Evolutionary conservation across 1,140 invertebrate species (phyloP).

Genomic region (Panagrolaimus sp.): DNA sequence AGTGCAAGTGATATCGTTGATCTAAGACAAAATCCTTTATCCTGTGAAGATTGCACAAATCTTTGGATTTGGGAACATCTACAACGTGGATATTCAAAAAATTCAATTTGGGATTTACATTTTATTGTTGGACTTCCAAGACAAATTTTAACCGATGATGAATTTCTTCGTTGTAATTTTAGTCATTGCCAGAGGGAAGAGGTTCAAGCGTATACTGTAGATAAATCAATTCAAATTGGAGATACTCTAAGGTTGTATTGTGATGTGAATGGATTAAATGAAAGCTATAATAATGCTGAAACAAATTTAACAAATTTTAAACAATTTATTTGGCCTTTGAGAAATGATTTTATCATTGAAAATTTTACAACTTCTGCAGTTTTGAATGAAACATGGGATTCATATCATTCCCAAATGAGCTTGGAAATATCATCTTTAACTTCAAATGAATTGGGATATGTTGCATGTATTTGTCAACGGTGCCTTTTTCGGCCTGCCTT

Average conservation of each 20-base stretch:
- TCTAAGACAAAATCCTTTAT: not conserved
- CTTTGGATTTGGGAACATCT: not conserved
- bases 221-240: not conserved
- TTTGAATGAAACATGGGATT: not conserved
- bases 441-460: not conserved
- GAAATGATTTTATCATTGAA: too few relatives aligned
- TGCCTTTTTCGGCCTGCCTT: not conserved
- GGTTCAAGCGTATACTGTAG: not conserved
- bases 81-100: not conserved
- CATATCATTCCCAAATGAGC: not conserved
- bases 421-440: not conserved
- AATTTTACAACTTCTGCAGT: too few relatives aligned
- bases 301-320: not conserved
- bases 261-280: not conserved
- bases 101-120: not conserved
- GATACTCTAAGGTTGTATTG: not conserved
- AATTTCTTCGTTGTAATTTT: not conserved
- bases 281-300: not conserved
- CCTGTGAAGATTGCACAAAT: conserved; percentile 1
- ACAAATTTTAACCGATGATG: not conserved
- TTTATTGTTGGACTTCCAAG: not conserved
- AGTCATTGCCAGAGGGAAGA: not conserved
- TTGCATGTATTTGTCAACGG: not conserved
- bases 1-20: not conserved
- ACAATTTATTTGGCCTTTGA: too few relatives aligned